Evolutionary conservation across 2,797 vertebrate genomes (phyloP).

Genomic region (Diplodus puntazzo): DNA sequence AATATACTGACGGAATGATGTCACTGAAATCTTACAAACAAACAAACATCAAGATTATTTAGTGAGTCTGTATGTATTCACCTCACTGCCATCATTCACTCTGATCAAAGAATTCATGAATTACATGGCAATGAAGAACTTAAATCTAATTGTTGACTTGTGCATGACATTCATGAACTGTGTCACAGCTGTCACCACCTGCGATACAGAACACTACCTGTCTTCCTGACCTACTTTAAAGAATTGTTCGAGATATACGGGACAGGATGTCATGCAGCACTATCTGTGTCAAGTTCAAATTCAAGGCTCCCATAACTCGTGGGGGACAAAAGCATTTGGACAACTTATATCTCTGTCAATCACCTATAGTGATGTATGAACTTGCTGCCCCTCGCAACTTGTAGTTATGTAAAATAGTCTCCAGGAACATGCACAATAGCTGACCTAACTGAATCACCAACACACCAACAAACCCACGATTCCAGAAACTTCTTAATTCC

Average conservation of each 20-base stretch:
- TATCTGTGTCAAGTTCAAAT: constrained; percentile 54
- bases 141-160: background rate
- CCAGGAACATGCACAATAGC: constrained; percentile 1
- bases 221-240: constrained; percentile 60
- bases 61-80: background rate
- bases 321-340: too few relatives aligned
- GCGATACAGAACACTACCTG: constrained; percentile 28
- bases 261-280: constrained; percentile 35
- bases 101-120: background rate
- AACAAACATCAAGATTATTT: background rate
- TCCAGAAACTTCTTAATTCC: constrained; percentile 28
- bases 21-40: constrained; percentile 4
- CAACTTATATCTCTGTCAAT: too few relatives aligned
- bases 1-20: constrained; percentile 3
- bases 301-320: constrained; percentile 5
- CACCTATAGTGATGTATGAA: too few relatives aligned
- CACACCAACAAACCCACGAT: constrained; percentile 3
- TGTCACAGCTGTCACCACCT: constrained; percentile 32
- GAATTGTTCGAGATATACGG: constrained; percentile 50
- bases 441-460: constrained; percentile 20
- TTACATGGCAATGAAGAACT: background rate
- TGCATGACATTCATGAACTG: background rate
- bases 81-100: background rate
- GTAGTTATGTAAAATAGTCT: constrained; percentile 25
- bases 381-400: background rate